A percentile compares a stretch with the other conserved stretches of the same genome.
Conservation (phyloP, 2,888 invertebrate species). For the Hydraecia micacea region DNA sequence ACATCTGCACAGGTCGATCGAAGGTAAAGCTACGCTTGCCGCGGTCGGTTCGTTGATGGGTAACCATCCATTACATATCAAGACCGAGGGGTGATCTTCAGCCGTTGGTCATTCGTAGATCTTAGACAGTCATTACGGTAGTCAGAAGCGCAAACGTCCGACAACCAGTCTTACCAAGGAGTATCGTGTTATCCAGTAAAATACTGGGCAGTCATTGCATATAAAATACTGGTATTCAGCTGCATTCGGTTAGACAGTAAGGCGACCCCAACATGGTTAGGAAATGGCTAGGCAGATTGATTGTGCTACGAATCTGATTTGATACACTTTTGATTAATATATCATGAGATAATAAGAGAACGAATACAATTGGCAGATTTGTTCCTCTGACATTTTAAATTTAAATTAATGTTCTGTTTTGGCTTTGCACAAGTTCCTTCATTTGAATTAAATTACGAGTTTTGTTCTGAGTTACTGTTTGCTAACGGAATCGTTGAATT, state of each 20-base stretch:
- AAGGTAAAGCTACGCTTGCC: neutral
- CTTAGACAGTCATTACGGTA: neutral
- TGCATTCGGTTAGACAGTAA: neutral
- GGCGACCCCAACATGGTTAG: neutral
- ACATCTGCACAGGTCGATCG: neutral
- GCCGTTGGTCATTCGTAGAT: neutral
- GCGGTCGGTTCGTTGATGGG: neutral
- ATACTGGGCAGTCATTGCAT: neutral
- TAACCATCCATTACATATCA: neutral
- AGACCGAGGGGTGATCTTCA: no score
- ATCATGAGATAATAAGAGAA: neutral
- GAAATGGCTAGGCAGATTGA: neutral
- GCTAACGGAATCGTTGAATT: neutral
- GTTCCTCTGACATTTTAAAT: neutral
- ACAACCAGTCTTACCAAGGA: neutral
- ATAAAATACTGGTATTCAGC: neutral
- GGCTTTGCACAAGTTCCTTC: neutral
- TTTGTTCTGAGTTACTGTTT: neutral
- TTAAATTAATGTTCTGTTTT: conserved; percentile 2
- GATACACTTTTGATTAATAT: neutral
- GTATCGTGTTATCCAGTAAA: neutral
- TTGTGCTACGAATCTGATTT: neutral
- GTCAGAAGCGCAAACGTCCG: neutral
- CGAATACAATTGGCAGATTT: neutral
- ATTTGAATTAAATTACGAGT: conserved; percentile 3